These are phyloP conservation scores for Bothrops alternatus DNA, from an alignment of 2,797 vertebrate genomes.

Conservation along the genomic window DNA sequence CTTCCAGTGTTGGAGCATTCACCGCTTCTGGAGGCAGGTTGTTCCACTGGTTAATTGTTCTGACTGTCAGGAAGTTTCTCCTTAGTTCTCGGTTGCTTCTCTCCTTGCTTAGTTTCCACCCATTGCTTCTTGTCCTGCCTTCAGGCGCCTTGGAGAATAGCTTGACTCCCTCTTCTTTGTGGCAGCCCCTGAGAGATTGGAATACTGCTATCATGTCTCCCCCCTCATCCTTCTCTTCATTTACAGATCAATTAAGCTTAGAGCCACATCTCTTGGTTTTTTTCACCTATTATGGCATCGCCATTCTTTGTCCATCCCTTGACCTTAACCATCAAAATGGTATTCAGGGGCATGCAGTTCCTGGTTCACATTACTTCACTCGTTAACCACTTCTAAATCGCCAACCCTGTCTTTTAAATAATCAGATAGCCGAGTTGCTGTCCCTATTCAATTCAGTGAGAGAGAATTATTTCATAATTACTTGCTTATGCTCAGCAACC, in stretches of 20 bases:
- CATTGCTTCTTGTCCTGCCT: too few species aligned
- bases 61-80: too few species aligned
- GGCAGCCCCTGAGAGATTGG: too few species aligned
- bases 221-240: too few species aligned
- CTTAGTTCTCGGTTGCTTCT: too few species aligned
- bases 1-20: too few species aligned
- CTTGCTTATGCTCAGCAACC: not conserved
- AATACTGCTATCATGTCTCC: too few species aligned
- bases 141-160: too few species aligned
- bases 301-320: not conserved
- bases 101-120: too few species aligned
- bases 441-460: slow-evolving; percentile 1
- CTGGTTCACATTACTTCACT: not conserved
- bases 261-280: not conserved
- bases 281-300: not conserved
- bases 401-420: not conserved
- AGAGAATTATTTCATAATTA: not conserved
- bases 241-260: slow-evolving; percentile 5
- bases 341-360: not conserved
- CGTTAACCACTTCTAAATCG: not conserved
- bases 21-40: too few species aligned
- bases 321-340: not conserved
- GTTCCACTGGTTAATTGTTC: too few species aligned
- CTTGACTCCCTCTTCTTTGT: too few species aligned
- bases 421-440: not conserved